Evolutionary conservation across 2,888 invertebrate species (phyloP).

Genomic region (Eurytoma californica): DNA sequence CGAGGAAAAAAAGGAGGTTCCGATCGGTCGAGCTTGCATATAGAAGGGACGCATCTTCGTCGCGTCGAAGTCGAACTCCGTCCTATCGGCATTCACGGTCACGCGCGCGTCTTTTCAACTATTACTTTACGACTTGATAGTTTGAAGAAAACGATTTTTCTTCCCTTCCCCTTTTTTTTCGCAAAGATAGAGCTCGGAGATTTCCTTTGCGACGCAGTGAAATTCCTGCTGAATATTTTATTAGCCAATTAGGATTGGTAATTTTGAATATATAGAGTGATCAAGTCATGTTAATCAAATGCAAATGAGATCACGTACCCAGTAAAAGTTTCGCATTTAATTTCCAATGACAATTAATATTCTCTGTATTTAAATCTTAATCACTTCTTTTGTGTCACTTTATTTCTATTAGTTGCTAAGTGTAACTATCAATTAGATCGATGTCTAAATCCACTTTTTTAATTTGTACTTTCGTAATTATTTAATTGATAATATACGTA

Average conservation of each 20-base stretch:
- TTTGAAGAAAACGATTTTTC: background rate
- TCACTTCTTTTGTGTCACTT: too few species aligned
- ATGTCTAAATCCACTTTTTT: too few species aligned
- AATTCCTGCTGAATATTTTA: background rate
- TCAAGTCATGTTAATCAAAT: background rate
- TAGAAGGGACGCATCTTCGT: conserved; percentile 60
- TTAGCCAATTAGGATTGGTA: background rate
- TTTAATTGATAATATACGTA: too few species aligned
- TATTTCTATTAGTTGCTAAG: too few species aligned
- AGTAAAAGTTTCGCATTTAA: too few species aligned
- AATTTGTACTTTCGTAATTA: too few species aligned
- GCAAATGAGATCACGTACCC: too few species aligned
- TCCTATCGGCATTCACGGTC: conserved; percentile 47
- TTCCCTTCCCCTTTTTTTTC: background rate
- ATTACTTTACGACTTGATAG: conserved; percentile 21
- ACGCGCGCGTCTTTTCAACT: conserved; percentile 30
- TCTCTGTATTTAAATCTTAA: too few species aligned
- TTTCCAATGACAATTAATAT: too few species aligned
- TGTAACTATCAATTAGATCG: too few species aligned
- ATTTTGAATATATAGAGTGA: background rate
- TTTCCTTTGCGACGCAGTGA: background rate
- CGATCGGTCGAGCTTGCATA: conserved; percentile 59
- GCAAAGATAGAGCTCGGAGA: background rate
- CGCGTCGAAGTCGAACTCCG: background rate
- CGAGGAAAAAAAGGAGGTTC: conserved; percentile 63